Evolutionary conservation across 2,797 vertebrate genomes (phyloP).

Genomic region (Lepidocolaptes lacrymiger): DNA sequence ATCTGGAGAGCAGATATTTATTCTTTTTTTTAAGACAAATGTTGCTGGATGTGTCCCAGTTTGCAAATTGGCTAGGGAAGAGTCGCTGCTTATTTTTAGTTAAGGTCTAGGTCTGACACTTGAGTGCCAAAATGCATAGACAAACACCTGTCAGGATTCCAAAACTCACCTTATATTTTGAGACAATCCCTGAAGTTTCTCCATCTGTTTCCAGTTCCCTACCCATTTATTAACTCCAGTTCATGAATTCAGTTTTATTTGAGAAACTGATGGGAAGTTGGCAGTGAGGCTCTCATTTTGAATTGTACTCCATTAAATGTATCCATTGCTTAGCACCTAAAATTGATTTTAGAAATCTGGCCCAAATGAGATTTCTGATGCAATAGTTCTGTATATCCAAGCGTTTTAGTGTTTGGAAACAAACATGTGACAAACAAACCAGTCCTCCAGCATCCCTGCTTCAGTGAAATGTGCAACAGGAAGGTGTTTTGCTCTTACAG

Average conservation of each 20-base stretch:
- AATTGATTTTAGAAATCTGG: not conserved
- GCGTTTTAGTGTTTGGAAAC: not conserved
- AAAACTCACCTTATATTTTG: not conserved
- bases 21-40: not conserved
- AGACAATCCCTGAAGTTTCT: not conserved
- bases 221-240: not conserved
- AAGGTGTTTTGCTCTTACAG: not conserved
- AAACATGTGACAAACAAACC: not conserved
- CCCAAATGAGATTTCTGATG: not conserved
- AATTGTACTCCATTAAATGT: not conserved
- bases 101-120: not conserved
- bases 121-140: not conserved
- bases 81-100: not conserved
- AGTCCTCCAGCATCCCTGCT: not conserved
- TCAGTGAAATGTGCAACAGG: not conserved
- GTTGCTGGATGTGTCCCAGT: not conserved
- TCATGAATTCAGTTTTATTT: not conserved
- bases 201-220: not conserved
- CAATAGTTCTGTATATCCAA: not conserved
- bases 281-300: not conserved
- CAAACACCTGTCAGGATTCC: not conserved
- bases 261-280: not conserved
- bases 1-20: not conserved
- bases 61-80: not conserved
- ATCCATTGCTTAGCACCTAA: not conserved